phyloP scores from a whole-genome alignment of 2,113 vertebrate genomes.

The Tupaia tana region DNA sequence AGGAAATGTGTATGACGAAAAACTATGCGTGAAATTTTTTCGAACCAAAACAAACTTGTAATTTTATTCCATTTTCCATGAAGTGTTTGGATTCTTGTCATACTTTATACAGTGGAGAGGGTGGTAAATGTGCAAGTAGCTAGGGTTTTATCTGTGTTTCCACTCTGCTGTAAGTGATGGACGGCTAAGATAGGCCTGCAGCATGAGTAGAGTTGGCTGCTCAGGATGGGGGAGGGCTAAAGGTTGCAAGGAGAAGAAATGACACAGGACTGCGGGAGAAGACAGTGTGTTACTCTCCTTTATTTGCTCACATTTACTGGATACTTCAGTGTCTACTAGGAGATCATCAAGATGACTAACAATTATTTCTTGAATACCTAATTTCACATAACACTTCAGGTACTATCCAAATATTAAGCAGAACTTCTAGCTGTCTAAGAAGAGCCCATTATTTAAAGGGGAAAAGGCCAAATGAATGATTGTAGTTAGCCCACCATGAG shows the following conservation, averaged over 20 bases:
- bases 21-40: too few species aligned
- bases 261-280: not conserved
- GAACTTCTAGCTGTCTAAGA: not conserved
- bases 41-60: too few species aligned
- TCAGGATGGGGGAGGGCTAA: not conserved
- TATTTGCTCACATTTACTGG: not conserved
- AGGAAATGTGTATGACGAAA: too few species aligned
- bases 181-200: not conserved
- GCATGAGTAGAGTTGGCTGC: not conserved
- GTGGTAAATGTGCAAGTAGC: not conserved
- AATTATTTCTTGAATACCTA: not conserved
- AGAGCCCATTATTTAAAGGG: not conserved
- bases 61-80: too few species aligned
- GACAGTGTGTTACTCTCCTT: fast-evolving
- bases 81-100: too few species aligned
- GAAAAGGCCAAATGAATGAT: not conserved
- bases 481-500: not conserved
- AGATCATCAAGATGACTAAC: not conserved
- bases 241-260: not conserved
- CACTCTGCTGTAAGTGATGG: not conserved
- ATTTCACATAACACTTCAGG: not conserved
- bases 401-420: not conserved
- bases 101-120: not conserved
- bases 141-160: not conserved
- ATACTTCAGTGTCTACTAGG: not conserved